phyloP scores from a whole-genome alignment of 2,888 invertebrate genomes.

The Phaonia tiefii region DNA sequence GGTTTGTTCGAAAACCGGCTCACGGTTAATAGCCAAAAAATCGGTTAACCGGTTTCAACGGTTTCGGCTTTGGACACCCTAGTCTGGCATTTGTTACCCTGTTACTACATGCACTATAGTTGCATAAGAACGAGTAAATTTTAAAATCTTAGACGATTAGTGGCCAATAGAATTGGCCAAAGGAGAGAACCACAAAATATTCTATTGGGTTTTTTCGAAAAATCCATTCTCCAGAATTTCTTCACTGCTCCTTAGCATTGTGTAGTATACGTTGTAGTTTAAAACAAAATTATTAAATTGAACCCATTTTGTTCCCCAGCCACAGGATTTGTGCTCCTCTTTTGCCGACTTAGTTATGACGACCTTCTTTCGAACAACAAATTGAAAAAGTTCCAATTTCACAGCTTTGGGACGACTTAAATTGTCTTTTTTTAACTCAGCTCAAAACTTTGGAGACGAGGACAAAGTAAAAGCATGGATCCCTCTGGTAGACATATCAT shows the following conservation, averaged over 20 bases:
- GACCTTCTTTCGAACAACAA: constrained; percentile 55
- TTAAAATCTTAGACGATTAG: no score
- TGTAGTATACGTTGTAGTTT: not conserved
- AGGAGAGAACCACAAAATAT: no score
- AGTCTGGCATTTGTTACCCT: no score
- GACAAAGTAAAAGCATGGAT: constrained; percentile 42
- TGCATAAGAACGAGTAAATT: no score
- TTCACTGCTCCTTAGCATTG: not conserved
- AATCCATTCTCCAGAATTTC: not conserved
- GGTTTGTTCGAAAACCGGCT: no score
- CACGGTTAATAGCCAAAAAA: no score
- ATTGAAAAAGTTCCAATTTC: constrained; percentile 68
- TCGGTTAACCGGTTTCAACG: no score
- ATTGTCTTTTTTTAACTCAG: constrained; percentile 62
- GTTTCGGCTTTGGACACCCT: no score
- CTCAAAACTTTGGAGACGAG: constrained; percentile 54
- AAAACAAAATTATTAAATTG: not conserved
- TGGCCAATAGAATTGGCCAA: no score
- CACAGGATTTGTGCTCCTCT: constrained; percentile 22
- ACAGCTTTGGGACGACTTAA: constrained; percentile 68
- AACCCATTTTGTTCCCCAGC: constrained; percentile 9
- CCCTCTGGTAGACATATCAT: not conserved
- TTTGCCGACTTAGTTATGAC: constrained; percentile 9
- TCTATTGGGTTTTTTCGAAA: no score
- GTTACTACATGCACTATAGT: no score